Evolutionary conservation across 2,888 invertebrate species (phyloP).

Genomic region (Tetragonula carbonaria): DNA sequence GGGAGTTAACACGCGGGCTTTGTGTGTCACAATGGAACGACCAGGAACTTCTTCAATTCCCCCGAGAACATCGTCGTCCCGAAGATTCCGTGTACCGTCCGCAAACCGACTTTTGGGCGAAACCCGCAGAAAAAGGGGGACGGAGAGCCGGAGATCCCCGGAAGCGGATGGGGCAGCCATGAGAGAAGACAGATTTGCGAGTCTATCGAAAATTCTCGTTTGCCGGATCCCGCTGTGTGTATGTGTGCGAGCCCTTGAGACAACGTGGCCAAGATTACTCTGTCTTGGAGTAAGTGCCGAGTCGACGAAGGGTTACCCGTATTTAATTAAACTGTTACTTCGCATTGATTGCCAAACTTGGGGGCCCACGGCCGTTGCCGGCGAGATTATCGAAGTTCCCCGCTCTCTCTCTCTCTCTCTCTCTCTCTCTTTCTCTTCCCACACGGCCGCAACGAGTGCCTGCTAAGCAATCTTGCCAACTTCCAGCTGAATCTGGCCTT

Average conservation of each 20-base stretch:
- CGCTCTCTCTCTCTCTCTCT: slow-evolving; percentile 56
- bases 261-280: slow-evolving; percentile 72
- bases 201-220: slow-evolving; percentile 61
- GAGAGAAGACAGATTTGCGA: slow-evolving; percentile 54
- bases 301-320: slow-evolving; percentile 80
- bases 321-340: slow-evolving; percentile 83
- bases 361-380: slow-evolving; percentile 63
- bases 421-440: slow-evolving; percentile 17
- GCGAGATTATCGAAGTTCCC: slow-evolving; percentile 76
- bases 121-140: neutral
- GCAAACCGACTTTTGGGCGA: neutral
- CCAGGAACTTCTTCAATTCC: neutral
- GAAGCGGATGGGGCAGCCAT: no score
- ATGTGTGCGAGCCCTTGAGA: slow-evolving; percentile 55
- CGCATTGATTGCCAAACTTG: slow-evolving; percentile 83
- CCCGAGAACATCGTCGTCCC: neutral
- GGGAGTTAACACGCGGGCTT: neutral
- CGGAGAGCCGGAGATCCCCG: neutral
- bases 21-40: neutral
- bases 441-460: slow-evolving; percentile 69
- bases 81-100: neutral
- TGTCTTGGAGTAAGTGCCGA: slow-evolving; percentile 75
- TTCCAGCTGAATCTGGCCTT: slow-evolving; percentile 63
- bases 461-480: slow-evolving; percentile 76
- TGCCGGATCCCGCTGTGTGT: slow-evolving; percentile 39